Evolutionary conservation across 2,797 vertebrate species (phyloP).

Genomic region (Rousettus madagascariensis): DNA sequence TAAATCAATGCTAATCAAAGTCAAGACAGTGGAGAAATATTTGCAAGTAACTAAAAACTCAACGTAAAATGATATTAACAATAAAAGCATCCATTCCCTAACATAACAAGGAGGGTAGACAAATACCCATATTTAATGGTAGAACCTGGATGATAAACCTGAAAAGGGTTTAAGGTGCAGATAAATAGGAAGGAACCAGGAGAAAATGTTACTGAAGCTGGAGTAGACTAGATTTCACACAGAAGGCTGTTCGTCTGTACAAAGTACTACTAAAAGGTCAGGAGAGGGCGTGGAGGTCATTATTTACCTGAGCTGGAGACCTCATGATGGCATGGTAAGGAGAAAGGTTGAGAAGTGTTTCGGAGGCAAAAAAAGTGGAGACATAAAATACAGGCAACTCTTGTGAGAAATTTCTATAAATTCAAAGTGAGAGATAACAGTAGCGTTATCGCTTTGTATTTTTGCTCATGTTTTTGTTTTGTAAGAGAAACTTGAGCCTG

Average conservation of each 20-base stretch:
- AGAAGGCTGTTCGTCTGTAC: too few relatives aligned
- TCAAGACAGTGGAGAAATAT: background rate
- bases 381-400: background rate
- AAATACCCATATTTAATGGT: background rate
- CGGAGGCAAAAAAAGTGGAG: background rate
- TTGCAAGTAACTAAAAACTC: background rate
- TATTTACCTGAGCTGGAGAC: background rate
- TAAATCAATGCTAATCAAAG: background rate
- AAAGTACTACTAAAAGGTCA: too few relatives aligned
- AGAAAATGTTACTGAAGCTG: background rate
- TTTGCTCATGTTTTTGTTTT: too few relatives aligned
- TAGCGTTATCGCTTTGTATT: too few relatives aligned
- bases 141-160: background rate
- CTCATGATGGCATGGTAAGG: background rate
- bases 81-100: background rate
- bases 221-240: background rate
- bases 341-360: too few relatives aligned
- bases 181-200: background rate
- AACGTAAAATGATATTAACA: background rate
- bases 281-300: background rate
- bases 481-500: background rate
- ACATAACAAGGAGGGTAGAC: background rate
- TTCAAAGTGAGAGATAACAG: background rate
- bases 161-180: background rate
- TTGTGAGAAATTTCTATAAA: background rate